These are phyloP conservation scores for Gonioctena quinquepunctata DNA, from an alignment of 1,140 invertebrate species.

Conservation along the genomic window DNA sequence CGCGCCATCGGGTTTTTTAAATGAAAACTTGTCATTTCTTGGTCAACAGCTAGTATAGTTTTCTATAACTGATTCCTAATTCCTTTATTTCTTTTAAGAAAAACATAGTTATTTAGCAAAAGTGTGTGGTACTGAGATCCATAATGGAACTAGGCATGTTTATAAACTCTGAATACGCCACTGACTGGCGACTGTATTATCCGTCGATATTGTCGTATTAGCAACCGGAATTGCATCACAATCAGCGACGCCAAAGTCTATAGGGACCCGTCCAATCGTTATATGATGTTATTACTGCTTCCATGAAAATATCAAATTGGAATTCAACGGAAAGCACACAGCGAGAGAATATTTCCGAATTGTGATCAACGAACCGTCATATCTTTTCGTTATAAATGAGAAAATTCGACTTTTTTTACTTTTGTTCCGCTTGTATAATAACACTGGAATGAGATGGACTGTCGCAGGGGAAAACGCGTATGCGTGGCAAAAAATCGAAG, in stretches of 20 bases:
- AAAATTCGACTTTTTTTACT: not conserved
- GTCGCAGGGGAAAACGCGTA: not conserved
- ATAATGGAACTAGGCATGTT: too few relatives aligned
- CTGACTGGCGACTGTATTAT: not conserved
- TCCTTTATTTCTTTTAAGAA: too few relatives aligned
- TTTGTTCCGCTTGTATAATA: not conserved
- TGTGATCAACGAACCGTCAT: not conserved
- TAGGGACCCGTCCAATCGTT: not conserved
- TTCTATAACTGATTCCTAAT: too few relatives aligned
- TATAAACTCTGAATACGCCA: too few relatives aligned
- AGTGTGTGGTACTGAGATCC: too few relatives aligned
- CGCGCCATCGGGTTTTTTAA: too few relatives aligned
- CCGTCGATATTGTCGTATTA: not conserved
- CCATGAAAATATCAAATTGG: not conserved
- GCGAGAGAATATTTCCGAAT: not conserved
- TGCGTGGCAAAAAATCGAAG: not conserved
- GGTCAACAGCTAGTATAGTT: too few relatives aligned
- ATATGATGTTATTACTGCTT: not conserved
- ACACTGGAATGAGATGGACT: not conserved
- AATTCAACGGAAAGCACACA: not conserved
- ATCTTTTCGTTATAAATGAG: not conserved
- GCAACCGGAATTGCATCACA: not conserved
- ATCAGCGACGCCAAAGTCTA: not conserved
- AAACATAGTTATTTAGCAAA: too few relatives aligned
- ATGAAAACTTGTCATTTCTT: too few relatives aligned